phyloP scores from a whole-genome alignment of 2,888 invertebrate species.

The Diplolepis rosae region DNA sequence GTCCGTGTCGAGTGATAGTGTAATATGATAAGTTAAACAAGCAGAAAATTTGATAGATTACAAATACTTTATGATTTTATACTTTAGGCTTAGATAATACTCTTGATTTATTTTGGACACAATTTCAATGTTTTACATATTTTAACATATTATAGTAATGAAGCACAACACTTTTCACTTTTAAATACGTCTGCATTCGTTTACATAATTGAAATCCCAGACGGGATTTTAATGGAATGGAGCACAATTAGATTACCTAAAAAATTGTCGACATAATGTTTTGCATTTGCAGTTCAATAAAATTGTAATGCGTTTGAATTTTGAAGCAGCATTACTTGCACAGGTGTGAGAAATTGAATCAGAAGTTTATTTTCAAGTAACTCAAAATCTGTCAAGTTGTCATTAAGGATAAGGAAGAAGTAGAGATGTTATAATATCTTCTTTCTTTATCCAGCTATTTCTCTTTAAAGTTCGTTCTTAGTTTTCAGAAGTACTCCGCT shows the following conservation, averaged over 20 bases:
- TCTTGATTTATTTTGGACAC: background rate
- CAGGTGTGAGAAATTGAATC: background rate
- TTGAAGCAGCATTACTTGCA: background rate
- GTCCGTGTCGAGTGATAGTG: background rate
- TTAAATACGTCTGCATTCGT: slow-evolving; percentile 14
- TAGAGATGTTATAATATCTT: background rate
- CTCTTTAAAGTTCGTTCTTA: background rate
- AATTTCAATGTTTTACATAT: background rate
- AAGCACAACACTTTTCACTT: background rate
- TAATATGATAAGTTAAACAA: background rate
- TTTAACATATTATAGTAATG: background rate
- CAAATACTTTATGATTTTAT: background rate
- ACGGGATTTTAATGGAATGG: slow-evolving; percentile 16
- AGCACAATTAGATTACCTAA: slow-evolving; percentile 20
- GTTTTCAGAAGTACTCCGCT: background rate
- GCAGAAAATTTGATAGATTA: background rate
- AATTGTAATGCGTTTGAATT: no score
- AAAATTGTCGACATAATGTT: slow-evolving; percentile 18
- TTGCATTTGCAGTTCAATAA: no score
- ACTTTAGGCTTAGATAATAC: background rate
- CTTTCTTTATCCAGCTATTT: background rate
- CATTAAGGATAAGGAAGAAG: background rate
- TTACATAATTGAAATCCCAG: slow-evolving; percentile 24
- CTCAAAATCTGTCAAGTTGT: background rate
- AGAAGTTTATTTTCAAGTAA: background rate